These are phyloP conservation scores for Burhinus bistriatus DNA, from an alignment of 2,113 vertebrate species.

Conservation along the genomic window DNA sequence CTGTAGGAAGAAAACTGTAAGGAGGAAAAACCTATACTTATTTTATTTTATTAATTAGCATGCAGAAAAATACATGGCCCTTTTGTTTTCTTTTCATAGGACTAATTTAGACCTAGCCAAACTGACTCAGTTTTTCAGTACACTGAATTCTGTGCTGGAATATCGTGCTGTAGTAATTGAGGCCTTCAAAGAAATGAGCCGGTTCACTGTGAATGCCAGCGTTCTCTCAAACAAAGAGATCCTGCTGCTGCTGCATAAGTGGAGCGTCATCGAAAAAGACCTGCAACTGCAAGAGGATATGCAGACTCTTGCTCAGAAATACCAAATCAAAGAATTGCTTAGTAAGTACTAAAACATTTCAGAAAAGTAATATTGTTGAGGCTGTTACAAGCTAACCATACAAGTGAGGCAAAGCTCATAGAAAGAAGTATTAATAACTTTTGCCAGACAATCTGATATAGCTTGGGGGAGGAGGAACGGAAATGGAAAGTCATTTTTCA, in stretches of 20 bases:
- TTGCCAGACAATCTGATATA: background rate
- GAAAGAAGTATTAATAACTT: background rate
- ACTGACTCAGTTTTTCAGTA: conserved; percentile 75
- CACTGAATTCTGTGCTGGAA: conserved; percentile 77
- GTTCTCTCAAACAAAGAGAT: conserved; percentile 75
- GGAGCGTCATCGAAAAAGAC: conserved; percentile 76
- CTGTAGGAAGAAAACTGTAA: background rate
- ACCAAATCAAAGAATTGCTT: conserved; percentile 75
- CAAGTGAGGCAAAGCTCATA: background rate
- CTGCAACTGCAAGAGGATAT: conserved; percentile 72
- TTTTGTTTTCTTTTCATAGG: conserved; percentile 52
- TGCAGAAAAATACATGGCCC: background rate
- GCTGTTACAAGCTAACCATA: background rate
- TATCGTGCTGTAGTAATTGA: conserved; percentile 70
- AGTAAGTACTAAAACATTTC: conserved; percentile 77
- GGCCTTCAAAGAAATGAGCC: conserved; percentile 64
- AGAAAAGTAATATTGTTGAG: background rate
- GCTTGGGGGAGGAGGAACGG: background rate
- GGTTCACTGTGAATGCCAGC: conserved; percentile 68
- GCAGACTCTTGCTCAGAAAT: conserved; percentile 71
- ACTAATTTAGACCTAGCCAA: conserved; percentile 66
- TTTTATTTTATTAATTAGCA: background rate
- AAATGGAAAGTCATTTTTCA: background rate
- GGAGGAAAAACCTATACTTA: background rate
- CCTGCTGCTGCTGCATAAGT: conserved; percentile 82